phyloP scores from a whole-genome alignment of 2,113 vertebrate species.

The Sisor rabdophorus region DNA sequence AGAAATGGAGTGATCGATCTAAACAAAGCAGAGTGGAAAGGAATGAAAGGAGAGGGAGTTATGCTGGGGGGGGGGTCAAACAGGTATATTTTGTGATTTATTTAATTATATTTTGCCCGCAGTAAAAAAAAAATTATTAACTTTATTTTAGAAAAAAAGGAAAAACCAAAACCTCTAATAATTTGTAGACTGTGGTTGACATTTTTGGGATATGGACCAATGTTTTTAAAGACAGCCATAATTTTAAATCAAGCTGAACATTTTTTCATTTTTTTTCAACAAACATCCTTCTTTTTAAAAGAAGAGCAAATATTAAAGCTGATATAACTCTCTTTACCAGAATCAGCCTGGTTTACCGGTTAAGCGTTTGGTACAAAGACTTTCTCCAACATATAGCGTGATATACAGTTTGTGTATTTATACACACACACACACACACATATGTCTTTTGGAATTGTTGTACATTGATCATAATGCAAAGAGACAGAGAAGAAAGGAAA shows the following conservation, averaged over 20 bases:
- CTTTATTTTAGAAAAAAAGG: background rate
- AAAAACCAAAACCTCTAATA: background rate
- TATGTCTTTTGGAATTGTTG: background rate
- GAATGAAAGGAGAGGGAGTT: background rate
- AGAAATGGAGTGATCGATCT: conserved; percentile 41
- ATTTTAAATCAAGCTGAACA: background rate
- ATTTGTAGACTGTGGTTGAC: background rate
- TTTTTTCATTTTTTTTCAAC: background rate
- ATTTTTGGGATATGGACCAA: background rate
- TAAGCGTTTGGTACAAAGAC: too few species aligned
- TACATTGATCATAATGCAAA: conserved; percentile 1
- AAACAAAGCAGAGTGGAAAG: conserved; percentile 4
- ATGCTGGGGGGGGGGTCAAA: background rate
- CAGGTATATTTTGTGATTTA: background rate
- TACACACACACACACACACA: background rate
- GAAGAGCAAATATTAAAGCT: too few species aligned
- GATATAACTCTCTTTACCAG: too few species aligned
- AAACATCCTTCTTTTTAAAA: background rate
- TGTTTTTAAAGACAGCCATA: background rate
- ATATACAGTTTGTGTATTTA: background rate
- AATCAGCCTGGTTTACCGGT: too few species aligned
- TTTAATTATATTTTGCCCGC: background rate
- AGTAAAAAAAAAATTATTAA: background rate
- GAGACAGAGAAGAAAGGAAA: conserved; percentile 14
- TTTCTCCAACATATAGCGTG: background rate